These are phyloP conservation scores for Acronicta alni DNA, from an alignment of 2,888 invertebrate genomes.

Conservation along the genomic window DNA sequence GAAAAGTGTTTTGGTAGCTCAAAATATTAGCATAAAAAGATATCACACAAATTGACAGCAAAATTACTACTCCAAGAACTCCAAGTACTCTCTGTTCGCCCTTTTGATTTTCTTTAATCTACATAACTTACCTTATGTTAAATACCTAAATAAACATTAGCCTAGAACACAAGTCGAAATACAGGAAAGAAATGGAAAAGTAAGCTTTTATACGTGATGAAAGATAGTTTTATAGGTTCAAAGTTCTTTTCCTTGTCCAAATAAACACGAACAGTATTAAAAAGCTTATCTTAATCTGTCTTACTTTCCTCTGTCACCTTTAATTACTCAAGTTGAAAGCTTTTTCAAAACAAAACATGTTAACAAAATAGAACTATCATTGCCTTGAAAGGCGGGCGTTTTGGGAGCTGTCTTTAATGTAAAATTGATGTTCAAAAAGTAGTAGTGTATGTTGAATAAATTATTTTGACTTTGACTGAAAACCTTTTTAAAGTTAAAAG, in stretches of 20 bases:
- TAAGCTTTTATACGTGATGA: not conserved
- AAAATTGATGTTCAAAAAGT: too few species aligned
- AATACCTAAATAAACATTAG: not conserved
- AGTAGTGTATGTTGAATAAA: too few species aligned
- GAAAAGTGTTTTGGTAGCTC: constrained; percentile 42
- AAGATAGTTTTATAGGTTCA: not conserved
- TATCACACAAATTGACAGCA: not conserved
- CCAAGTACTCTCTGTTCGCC: not conserved
- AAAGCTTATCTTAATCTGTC: constrained; percentile 2
- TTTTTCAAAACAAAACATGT: not conserved
- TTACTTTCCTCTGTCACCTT: not conserved
- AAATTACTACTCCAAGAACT: not conserved
- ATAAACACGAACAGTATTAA: constrained; percentile 1
- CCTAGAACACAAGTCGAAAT: not conserved
- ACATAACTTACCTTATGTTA: not conserved
- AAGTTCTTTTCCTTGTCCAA: not conserved
- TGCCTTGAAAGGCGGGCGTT: too few species aligned
- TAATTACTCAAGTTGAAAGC: not conserved
- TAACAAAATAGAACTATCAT: too few species aligned
- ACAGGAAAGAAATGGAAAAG: not conserved
- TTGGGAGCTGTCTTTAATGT: too few species aligned
- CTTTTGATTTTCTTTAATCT: not conserved
- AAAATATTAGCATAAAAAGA: constrained; percentile 5
- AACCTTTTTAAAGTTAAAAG: too few species aligned
- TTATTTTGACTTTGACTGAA: too few species aligned